Evolutionary conservation across 2,797 vertebrate species (phyloP).

Genomic region (Mionectes olivaceus): DNA sequence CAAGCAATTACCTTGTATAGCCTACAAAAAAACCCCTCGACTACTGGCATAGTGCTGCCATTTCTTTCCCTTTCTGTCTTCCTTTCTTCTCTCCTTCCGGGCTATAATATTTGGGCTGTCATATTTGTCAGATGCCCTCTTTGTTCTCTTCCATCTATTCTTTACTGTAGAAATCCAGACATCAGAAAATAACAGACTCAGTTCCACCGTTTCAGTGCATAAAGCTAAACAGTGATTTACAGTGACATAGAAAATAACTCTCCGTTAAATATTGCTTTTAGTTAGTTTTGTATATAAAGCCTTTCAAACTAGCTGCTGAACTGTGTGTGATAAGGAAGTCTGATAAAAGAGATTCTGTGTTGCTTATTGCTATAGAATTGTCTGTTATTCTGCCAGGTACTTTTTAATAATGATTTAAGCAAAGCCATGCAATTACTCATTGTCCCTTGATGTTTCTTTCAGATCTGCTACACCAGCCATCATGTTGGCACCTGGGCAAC

Average conservation of each 20-base stretch:
- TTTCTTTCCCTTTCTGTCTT: constrained; percentile 57
- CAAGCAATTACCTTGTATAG: constrained; percentile 56
- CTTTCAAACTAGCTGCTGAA: constrained; percentile 54
- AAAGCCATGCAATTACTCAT: constrained; percentile 28
- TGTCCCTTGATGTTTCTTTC: constrained; percentile 53
- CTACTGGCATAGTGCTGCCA: constrained; percentile 15
- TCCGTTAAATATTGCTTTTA: constrained; percentile 66
- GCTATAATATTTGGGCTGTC: constrained; percentile 21
- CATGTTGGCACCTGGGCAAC: neutral
- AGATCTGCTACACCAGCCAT: neutral
- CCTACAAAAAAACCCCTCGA: constrained; percentile 54
- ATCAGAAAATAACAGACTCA: constrained; percentile 9
- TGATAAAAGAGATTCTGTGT: constrained; percentile 45
- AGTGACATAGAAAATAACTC: constrained; percentile 57
- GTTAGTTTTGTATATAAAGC: constrained; percentile 51
- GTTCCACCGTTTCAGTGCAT: constrained; percentile 20
- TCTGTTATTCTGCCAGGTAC: constrained; percentile 20
- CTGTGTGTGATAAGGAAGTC: constrained; percentile 44
- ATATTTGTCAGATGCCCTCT: constrained; percentile 53
- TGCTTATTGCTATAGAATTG: constrained; percentile 6
- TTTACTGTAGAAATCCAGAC: constrained; percentile 30
- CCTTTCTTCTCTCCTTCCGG: neutral
- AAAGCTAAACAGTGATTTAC: constrained; percentile 61
- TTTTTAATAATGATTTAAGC: constrained; percentile 42
- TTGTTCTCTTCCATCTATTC: constrained; percentile 45